phyloP scores from a whole-genome alignment of 2,888 invertebrate species.

The Perizoma affinitatum region DNA sequence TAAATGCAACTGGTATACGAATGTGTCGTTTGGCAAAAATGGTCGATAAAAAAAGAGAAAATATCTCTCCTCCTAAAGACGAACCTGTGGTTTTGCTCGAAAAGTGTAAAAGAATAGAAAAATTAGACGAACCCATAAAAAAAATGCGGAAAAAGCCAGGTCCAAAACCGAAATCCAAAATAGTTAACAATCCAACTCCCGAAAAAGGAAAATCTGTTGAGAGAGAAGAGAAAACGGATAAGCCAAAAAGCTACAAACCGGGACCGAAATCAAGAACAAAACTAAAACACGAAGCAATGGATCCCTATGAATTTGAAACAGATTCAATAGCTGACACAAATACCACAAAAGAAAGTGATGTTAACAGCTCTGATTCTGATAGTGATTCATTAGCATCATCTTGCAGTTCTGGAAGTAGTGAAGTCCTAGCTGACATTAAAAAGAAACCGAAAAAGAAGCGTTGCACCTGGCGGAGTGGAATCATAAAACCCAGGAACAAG shows the following conservation, averaged over 20 bases:
- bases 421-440: slow-evolving; percentile 57
- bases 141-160: slow-evolving; percentile 57
- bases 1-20: slow-evolving; percentile 85
- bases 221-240: slow-evolving; percentile 20
- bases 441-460: slow-evolving; percentile 66
- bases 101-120: slow-evolving; percentile 53
- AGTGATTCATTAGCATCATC: slow-evolving; percentile 62
- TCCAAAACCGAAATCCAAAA: slow-evolving; percentile 53
- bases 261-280: slow-evolving; percentile 69
- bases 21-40: slow-evolving; percentile 86
- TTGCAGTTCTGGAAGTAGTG: slow-evolving; percentile 60
- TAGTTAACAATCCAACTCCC: slow-evolving; percentile 32
- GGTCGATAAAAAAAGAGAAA: slow-evolving; percentile 58
- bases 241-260: slow-evolving; percentile 48
- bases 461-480: slow-evolving; percentile 66
- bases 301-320: slow-evolving; percentile 69
- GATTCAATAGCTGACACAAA: slow-evolving; percentile 61
- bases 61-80: slow-evolving; percentile 39
- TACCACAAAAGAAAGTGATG: slow-evolving; percentile 52
- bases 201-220: slow-evolving; percentile 27
- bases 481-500: slow-evolving; percentile 66
- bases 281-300: slow-evolving; percentile 46
- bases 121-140: slow-evolving; percentile 32
- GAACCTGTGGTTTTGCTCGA: slow-evolving; percentile 56
- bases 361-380: slow-evolving; percentile 61